Conservation (phyloP, 2,113 vertebrate genomes). For the Nyctereutes procyonoides region DNA sequence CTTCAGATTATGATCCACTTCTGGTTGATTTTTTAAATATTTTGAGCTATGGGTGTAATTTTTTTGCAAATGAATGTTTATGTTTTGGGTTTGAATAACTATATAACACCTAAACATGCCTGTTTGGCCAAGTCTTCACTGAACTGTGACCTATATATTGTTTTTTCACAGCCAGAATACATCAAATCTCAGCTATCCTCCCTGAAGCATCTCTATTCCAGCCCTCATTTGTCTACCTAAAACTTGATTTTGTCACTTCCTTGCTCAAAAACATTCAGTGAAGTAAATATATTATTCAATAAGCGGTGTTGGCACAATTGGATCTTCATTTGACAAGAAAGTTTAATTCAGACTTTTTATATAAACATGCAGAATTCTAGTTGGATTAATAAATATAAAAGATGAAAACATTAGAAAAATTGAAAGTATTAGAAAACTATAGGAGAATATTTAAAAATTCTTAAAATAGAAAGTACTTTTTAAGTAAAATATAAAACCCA, state of each 20-base stretch:
- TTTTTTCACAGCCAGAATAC: not conserved
- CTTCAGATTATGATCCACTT: not conserved
- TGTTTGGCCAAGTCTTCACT: not conserved
- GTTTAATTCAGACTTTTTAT: not conserved
- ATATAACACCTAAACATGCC: not conserved
- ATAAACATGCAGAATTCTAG: not conserved
- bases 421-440: not conserved
- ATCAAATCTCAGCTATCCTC: not conserved
- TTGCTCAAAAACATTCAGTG: not conserved
- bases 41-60: not conserved
- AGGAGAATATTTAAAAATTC: not conserved
- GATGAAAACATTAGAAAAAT: not conserved
- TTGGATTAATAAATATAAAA: not conserved
- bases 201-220: not conserved
- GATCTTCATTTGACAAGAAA: not conserved
- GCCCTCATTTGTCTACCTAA: not conserved
- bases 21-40: not conserved
- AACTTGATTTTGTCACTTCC: not conserved
- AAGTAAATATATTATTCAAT: constrained; percentile 8
- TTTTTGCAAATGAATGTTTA: not conserved
- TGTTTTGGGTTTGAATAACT: not conserved
- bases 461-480: not conserved
- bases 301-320: not conserved
- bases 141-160: not conserved
- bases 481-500: not conserved